Conservation (phyloP, 2,797 vertebrate genomes). For the Siniperca undulata region DNA sequence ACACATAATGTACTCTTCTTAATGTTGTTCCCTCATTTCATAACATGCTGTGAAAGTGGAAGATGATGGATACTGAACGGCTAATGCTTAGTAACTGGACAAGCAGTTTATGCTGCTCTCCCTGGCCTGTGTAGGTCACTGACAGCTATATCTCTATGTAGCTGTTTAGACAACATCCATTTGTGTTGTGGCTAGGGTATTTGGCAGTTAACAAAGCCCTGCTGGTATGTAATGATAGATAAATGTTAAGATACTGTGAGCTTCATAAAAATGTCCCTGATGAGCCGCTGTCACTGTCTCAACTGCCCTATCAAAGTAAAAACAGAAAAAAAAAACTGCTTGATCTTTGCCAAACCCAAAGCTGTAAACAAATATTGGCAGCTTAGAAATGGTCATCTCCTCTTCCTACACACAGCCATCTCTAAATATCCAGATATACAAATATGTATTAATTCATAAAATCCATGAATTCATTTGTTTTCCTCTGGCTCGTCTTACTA, state of each 20-base stretch:
- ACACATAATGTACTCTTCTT: slow-evolving; percentile 47
- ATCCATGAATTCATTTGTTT: not conserved
- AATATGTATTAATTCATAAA: not conserved
- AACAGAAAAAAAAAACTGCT: not conserved
- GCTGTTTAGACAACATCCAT: not conserved
- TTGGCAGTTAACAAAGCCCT: not conserved
- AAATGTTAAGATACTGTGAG: not conserved
- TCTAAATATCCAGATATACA: not conserved
- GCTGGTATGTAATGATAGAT: not conserved
- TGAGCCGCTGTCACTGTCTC: not conserved
- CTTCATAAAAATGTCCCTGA: not conserved
- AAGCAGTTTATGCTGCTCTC: slow-evolving; percentile 4
- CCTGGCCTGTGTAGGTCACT: not conserved
- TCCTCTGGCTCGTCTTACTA: not conserved
- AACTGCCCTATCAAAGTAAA: slow-evolving; percentile 4
- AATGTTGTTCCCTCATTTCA: slow-evolving; percentile 58
- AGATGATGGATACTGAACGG: slow-evolving; percentile 23
- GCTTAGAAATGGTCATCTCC: not conserved
- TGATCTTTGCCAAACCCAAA: not conserved
- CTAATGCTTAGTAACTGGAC: slow-evolving; percentile 3
- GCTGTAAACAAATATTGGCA: slow-evolving; percentile 2
- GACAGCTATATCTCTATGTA: not conserved
- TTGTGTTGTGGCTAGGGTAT: not conserved
- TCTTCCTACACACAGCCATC: not conserved
- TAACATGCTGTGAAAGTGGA: slow-evolving; percentile 54